These are phyloP conservation scores for Lerista edwardsae DNA, from an alignment of 2,797 vertebrate species.

Conservation along the genomic window DNA sequence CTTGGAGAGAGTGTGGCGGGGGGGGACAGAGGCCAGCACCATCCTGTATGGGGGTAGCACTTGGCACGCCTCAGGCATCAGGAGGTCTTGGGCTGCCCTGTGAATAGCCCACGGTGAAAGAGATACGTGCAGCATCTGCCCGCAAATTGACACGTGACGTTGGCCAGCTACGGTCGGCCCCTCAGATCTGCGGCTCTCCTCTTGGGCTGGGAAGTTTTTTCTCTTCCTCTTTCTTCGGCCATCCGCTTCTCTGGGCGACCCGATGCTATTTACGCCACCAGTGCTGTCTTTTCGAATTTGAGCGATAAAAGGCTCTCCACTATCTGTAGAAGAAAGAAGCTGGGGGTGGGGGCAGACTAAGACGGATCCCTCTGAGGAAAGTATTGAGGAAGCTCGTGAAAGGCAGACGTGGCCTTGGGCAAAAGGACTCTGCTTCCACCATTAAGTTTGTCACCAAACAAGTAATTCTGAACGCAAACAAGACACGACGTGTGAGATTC, in stretches of 20 bases:
- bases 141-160: neutral
- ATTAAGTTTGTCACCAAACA: conserved; percentile 7
- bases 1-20: too few relatives aligned
- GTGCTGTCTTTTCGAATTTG: neutral
- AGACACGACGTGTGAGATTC: neutral
- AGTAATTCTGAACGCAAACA: neutral
- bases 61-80: too few relatives aligned
- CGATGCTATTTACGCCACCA: neutral
- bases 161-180: too few relatives aligned
- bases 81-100: too few relatives aligned
- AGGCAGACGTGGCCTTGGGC: neutral
- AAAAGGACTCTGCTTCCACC: neutral
- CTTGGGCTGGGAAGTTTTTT: neutral
- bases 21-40: too few relatives aligned
- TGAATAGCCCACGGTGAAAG: too few relatives aligned
- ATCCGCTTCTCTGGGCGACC: neutral
- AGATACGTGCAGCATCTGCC: too few relatives aligned
- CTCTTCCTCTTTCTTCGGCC: neutral
- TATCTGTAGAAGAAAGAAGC: neutral
- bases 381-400: neutral
- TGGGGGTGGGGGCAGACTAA: fast-evolving
- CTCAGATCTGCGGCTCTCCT: neutral
- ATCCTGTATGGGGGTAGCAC: too few relatives aligned
- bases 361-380: neutral
- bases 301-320: neutral